Evolutionary conservation across 2,888 invertebrate genomes (phyloP).

Genomic region (Leucophora obtusa): DNA sequence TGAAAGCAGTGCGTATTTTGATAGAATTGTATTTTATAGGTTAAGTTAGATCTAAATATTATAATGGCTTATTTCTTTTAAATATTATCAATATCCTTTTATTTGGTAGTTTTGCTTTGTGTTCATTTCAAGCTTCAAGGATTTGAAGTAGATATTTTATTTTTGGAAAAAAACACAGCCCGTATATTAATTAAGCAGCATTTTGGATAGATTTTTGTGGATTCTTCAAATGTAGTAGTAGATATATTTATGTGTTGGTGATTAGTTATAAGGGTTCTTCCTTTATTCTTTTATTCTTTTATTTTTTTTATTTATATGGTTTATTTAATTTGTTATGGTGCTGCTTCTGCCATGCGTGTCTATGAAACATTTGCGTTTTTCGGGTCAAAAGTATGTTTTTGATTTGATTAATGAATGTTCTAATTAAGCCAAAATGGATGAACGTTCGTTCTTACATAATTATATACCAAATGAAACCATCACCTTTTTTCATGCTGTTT

Average conservation of each 20-base stretch:
- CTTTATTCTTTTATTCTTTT: not conserved
- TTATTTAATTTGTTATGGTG: slow-evolving; percentile 31
- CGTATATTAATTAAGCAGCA: slow-evolving; percentile 14
- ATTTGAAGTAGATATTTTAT: slow-evolving; percentile 8
- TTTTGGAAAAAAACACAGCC: slow-evolving; percentile 1
- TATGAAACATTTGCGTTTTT: slow-evolving; percentile 64
- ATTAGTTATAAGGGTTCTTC: slow-evolving; percentile 30
- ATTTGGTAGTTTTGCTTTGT: not conserved
- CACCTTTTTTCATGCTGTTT: slow-evolving; percentile 8
- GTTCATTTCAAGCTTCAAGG: slow-evolving; percentile 13
- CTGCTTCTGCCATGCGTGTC: slow-evolving; percentile 60
- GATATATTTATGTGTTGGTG: slow-evolving; percentile 16
- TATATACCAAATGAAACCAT: not conserved
- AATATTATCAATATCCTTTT: slow-evolving; percentile 10
- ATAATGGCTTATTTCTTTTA: not conserved
- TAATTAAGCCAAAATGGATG: slow-evolving; percentile 75
- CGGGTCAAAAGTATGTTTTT: slow-evolving; percentile 75
- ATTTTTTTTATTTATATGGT: not conserved
- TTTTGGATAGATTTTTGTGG: slow-evolving; percentile 5
- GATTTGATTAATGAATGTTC: slow-evolving; percentile 77
- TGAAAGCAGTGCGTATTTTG: not conserved
- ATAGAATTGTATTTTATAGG: not conserved
- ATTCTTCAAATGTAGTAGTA: not conserved
- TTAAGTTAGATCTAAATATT: not conserved
- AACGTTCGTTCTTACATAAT: not conserved